These are phyloP conservation scores for Sebastes kiyomatsui DNA, from an alignment of 2,797 vertebrate genomes.

Conservation along the genomic window DNA sequence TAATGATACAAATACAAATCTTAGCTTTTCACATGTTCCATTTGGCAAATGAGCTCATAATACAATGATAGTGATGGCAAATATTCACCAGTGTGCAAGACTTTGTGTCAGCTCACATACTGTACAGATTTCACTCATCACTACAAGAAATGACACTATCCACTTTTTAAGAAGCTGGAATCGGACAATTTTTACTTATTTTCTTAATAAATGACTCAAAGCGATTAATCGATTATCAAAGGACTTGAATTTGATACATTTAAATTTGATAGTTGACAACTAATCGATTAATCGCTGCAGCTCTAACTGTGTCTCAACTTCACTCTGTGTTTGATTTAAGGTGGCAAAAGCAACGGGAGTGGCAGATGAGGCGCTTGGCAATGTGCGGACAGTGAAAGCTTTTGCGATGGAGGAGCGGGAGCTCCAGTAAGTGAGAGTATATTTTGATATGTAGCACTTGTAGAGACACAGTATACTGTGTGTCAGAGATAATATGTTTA, in stretches of 20 bases:
- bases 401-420: constrained; percentile 95
- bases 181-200: too few species aligned
- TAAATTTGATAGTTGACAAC: too few species aligned
- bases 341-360: constrained; percentile 92
- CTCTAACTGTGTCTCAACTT: neutral
- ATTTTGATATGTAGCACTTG: neutral
- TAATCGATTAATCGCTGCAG: too few species aligned
- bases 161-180: too few species aligned
- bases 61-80: neutral
- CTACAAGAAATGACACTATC: neutral
- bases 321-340: constrained; percentile 67
- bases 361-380: constrained; percentile 93
- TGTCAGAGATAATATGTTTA: neutral
- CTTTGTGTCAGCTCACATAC: neutral
- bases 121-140: neutral
- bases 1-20: neutral
- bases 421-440: constrained; percentile 82
- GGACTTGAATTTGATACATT: fast-evolving
- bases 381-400: constrained; percentile 92
- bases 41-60: neutral
- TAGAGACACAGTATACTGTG: neutral
- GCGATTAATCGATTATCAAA: too few species aligned
- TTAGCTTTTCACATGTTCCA: neutral
- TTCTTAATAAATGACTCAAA: too few species aligned
- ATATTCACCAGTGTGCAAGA: neutral